Conservation (phyloP, 2,113 vertebrate species). For the Dipodomys ordii region DNA sequence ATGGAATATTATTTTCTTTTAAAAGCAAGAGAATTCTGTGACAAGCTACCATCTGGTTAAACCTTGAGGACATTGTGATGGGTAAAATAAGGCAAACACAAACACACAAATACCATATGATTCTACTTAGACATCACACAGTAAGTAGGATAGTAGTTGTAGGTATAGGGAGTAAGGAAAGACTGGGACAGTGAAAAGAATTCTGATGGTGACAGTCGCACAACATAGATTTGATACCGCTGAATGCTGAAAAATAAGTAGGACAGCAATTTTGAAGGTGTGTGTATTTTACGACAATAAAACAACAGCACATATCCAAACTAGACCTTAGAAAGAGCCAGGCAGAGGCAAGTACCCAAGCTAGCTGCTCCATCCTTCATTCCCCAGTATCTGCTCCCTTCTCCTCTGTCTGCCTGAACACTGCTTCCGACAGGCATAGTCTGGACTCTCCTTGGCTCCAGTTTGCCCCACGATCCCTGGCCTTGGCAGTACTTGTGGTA, state of each 20-base stretch:
- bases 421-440: neutral
- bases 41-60: neutral
- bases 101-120: neutral
- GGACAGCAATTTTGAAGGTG: neutral
- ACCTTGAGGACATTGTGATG: neutral
- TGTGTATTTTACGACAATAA: neutral
- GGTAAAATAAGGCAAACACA: neutral
- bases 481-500: neutral
- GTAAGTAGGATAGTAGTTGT: neutral
- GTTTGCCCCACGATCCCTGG: neutral
- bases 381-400: accelerated
- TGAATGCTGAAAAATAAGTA: neutral
- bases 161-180: neutral
- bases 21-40: neutral
- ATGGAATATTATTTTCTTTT: neutral
- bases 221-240: neutral
- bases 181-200: neutral
- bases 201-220: neutral
- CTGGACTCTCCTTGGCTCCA: neutral
- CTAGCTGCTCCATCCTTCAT: neutral
- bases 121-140: neutral
- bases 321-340: neutral
- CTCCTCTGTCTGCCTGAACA: too few relatives aligned
- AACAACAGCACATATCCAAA: neutral
- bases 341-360: too few relatives aligned